phyloP scores from a whole-genome alignment of 92 coral and sea anemone genomes.

The Micromussa lordhowensis region DNA sequence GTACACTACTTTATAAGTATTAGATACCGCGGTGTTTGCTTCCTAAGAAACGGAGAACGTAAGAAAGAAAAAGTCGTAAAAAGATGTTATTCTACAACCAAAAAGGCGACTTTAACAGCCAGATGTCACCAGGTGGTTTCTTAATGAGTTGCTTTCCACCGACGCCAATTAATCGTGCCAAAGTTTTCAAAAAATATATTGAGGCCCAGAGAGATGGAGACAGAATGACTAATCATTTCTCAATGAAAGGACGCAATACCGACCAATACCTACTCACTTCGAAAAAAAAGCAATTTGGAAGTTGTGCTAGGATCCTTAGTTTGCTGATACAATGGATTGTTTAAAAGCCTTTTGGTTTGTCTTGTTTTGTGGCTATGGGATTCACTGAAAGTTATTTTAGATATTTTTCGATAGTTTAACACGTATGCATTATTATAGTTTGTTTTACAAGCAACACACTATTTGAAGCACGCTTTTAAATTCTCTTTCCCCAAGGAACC shows the following conservation, averaged over 20 bases:
- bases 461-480: not conserved
- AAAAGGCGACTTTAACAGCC: not conserved
- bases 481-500: not conserved
- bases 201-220: not conserved
- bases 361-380: not conserved
- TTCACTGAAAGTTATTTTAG: not conserved
- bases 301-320: not conserved
- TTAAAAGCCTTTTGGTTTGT: not conserved
- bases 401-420: not conserved
- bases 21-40: not conserved
- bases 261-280: not conserved
- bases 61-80: not conserved
- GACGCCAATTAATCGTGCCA: not conserved
- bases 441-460: not conserved
- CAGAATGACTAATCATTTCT: not conserved
- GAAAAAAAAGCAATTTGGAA: not conserved
- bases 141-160: not conserved
- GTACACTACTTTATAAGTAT: not conserved
- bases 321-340: not conserved
- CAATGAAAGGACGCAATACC: not conserved
- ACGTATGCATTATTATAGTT: not conserved
- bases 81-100: not conserved
- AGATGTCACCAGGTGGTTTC: not conserved
- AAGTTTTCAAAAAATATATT: not conserved
- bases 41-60: too few relatives aligned